These are phyloP conservation scores for Cantharis lateralis DNA, from an alignment of 2,888 invertebrate species.

Conservation along the genomic window DNA sequence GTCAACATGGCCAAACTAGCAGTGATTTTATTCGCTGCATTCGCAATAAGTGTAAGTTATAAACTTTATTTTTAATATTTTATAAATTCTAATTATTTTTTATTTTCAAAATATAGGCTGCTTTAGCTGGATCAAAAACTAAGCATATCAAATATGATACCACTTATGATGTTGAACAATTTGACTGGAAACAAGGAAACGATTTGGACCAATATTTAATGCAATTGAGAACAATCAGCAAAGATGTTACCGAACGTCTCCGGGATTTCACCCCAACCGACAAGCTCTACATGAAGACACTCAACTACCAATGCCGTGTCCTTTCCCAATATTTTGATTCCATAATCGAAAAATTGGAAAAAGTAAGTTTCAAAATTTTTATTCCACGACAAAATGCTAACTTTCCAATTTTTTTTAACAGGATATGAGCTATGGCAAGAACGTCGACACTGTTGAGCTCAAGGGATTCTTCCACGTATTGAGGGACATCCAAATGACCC, in stretches of 20 bases:
- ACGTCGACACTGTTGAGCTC: neutral
- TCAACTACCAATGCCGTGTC: neutral
- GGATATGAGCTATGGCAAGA: constrained; percentile 3
- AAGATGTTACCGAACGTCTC: neutral
- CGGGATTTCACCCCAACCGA: neutral
- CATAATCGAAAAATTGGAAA: neutral
- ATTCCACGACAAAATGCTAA: neutral
- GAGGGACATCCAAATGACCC: neutral
- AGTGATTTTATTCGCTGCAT: neutral
- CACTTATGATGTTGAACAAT: neutral
- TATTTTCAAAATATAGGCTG: neutral
- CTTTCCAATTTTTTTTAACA: neutral
- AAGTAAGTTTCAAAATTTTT: neutral
- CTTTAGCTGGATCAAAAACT: neutral
- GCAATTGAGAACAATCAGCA: neutral
- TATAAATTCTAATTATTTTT: neutral
- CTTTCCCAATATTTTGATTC: neutral
- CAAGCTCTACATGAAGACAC: neutral
- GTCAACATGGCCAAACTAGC: neutral
- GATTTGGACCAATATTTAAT: neutral
- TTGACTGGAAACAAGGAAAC: neutral
- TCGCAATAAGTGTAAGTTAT: neutral
- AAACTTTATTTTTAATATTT: neutral
- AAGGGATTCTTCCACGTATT: neutral
- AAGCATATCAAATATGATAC: neutral